Evolutionary conservation across 2,888 invertebrate genomes (phyloP).

Genomic region (Napeogenes sylphis): DNA sequence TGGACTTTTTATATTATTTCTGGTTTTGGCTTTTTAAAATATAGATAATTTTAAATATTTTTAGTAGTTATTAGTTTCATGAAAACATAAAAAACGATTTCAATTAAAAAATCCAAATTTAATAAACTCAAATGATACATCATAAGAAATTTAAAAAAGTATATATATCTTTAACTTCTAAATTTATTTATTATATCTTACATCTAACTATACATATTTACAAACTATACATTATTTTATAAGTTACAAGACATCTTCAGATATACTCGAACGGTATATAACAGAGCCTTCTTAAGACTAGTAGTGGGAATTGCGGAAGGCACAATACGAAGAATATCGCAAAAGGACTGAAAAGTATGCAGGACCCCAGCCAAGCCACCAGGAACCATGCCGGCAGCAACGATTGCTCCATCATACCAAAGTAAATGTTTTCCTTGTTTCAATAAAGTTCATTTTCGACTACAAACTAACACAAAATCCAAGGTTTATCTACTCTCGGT

Average conservation of each 20-base stretch:
- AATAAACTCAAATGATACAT: not conserved
- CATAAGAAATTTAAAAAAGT: not conserved
- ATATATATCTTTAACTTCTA: not conserved
- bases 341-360: constrained; percentile 82
- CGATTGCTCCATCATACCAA: constrained; percentile 65
- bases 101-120: too few relatives aligned
- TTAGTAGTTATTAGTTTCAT: too few relatives aligned
- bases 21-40: not conserved
- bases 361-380: constrained; percentile 79
- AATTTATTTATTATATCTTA: constrained; percentile 14
- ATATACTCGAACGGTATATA: constrained; percentile 82
- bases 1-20: not conserved
- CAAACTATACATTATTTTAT: constrained; percentile 16
- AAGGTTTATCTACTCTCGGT: constrained; percentile 42
- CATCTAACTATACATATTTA: constrained; percentile 31
- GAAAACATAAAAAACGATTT: too few relatives aligned
- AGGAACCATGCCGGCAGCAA: constrained; percentile 77
- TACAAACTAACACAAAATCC: constrained; percentile 30
- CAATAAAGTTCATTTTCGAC: constrained; percentile 50
- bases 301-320: constrained; percentile 83
- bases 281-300: constrained; percentile 81
- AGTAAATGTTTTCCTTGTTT: constrained; percentile 29
- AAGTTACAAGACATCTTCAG: constrained; percentile 44
- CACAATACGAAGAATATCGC: constrained; percentile 81
- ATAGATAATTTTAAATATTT: too few relatives aligned